Percentiles rank a stretch among this genome's conserved stretches.
phyloP scores from a whole-genome alignment of 1,140 invertebrate species.

The Gonatopus flavifemur region DNA sequence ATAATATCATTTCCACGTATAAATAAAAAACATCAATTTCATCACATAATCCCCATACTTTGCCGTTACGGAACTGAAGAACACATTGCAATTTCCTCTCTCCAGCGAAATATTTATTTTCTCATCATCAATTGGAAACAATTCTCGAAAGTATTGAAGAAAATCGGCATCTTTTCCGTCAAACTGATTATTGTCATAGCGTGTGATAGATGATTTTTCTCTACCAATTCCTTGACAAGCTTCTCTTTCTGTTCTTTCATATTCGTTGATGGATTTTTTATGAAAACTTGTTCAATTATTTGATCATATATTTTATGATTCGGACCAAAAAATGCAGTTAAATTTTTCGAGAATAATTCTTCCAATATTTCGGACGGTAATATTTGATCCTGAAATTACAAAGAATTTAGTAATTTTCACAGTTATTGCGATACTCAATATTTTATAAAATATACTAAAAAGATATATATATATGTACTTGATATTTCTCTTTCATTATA shows the following conservation, averaged over 20 bases:
- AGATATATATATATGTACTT: conserved; percentile 25
- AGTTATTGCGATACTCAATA: conserved; percentile 3
- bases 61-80: too few relatives aligned
- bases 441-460: conserved; percentile 2
- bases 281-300: conserved; percentile 48
- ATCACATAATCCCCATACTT: too few relatives aligned
- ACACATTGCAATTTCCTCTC: too few relatives aligned
- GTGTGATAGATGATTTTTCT: conserved; percentile 44
- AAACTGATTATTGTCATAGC: conserved; percentile 49
- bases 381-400: conserved; percentile 32
- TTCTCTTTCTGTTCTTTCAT: conserved; percentile 42
- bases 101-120: conserved; percentile 38
- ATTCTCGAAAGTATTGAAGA: conserved; percentile 47
- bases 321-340: conserved; percentile 45
- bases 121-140: conserved; percentile 41
- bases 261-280: conserved; percentile 40
- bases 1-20: too few relatives aligned
- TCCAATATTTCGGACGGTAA: conserved; percentile 42
- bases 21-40: too few relatives aligned
- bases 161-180: conserved; percentile 42
- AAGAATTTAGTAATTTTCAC: too few relatives aligned
- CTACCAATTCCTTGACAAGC: conserved; percentile 42
- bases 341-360: conserved; percentile 50
- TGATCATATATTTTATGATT: conserved; percentile 45
- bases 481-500: conserved; percentile 39